Evolutionary conservation across 2,888 invertebrate species (phyloP), one percentile per base, ranked within the genome.

Genomic region (Drosophila suboccidentalis): DNA sequence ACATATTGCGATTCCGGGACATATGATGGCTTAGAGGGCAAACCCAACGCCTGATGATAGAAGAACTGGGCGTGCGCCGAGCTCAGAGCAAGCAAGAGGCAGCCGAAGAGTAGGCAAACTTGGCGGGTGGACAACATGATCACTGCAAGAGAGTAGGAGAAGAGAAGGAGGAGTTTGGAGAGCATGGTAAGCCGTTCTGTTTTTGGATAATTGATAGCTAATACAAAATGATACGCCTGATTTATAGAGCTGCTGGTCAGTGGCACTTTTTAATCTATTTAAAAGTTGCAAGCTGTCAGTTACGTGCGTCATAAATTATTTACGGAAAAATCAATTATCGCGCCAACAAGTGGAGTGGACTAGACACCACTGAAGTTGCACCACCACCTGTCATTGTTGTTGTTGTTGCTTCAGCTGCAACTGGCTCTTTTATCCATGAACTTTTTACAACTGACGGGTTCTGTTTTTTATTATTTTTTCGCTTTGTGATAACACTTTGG

Each of bases 311-410:
- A 87, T 87, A 87, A 87, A 89, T 87, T 89, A 87, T 86, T 78
- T 87, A 85, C 87, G 86, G 79, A 66, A 87, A 87, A 87, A 89
- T 89, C 87, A 87, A 87, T 87, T 87, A 87, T 87, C 89, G 74
- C 85, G 61, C 57, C 71, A 79, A 53, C 73, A 57, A 44, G 55
- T 78, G 62, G 67, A 63, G 76, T 62, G 49, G 67, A 63, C 65
- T 8, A 43, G 15, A 43, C 63, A 46, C 60, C 43, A 19, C 43
- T 11, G 38, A 47, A 51, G 43, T 46, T 55, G 51, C 41, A 55
- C 41, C 57, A 34, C n/a, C 17, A 34, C n/a, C 17, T 15, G 54
- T 65, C 62, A 75, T 75, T 64, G 78, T 22, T 66, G 66, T 34
- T 47, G 60, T 29, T 36, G 50, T 26, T 44, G 54, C 60, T 55